Base-by-base conservation (phyloP, 1,140 invertebrate genomes). In the Diabrotica virgifera region DNA sequence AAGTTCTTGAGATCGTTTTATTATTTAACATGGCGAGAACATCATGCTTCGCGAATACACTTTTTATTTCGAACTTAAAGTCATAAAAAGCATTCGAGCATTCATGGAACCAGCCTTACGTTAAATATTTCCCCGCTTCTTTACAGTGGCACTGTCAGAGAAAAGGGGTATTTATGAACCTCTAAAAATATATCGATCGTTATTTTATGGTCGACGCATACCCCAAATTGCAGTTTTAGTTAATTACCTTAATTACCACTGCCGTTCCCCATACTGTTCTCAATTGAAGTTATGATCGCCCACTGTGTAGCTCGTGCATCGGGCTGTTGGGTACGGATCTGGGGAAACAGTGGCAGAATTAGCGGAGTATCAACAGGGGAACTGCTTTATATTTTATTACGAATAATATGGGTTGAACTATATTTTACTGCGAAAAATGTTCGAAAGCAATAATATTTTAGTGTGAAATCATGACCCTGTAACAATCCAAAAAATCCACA, bases 201-300 rank as follows among this genome's bases (percentile, higher is more conserved):
- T 46, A 46, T 46, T 46, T 46, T 46, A 46, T 46, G 40, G 40
- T 46, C 40, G 40, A 46, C 40, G 40, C 40, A 46, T 46, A 46
- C 40, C 40, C 40, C 40, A 46, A 46, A 46, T 46, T 46, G 40
- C 40, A 46, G 40, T 46, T 46, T 46, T 46, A 46, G 40, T 46
- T 46, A 46, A 46, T 46, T 46, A 46, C 40, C 40, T 46, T 5
- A 46, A 8, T 46, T 46, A 46, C 40, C 40, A n/a, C n/a, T 46
- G 40, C 40, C n/a, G 8, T n/a, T 46, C n/a, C n/a, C n/a, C 8
- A 46, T 46, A 10, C n/a, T 46, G 40, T 46, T 10, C 40, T n/a
- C 40, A 46, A 46, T n/a, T 46, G 40, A 46, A 46, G 40, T 46
- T 46, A 46, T n/a, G 8, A 46, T 46, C 8, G 8, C 8, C 8